phyloP scores from a whole-genome alignment of 1,140 invertebrate species.

The Ericerus pela region DNA sequence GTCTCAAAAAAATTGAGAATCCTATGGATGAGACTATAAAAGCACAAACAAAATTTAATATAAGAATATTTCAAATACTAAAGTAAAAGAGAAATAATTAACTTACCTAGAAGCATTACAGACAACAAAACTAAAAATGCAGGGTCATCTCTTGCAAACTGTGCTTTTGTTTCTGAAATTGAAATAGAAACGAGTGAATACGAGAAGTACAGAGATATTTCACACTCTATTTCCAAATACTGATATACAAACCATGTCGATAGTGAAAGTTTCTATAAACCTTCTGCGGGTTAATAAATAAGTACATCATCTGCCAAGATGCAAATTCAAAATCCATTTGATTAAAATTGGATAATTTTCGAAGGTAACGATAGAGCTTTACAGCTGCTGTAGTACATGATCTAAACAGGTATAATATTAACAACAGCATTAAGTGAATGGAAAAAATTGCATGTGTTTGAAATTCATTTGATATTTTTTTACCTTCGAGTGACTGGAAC shows the following conservation, averaged over 20 bases:
- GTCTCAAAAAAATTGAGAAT: slow-evolving; percentile 65
- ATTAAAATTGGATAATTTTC: slow-evolving; percentile 79
- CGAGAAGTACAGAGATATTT: neutral
- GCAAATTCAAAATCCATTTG: slow-evolving; percentile 99
- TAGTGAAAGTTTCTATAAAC: slow-evolving; percentile 97
- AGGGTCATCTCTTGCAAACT: slow-evolving; percentile 98
- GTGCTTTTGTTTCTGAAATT: slow-evolving; percentile 85
- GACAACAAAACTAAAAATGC: slow-evolving; percentile 90
- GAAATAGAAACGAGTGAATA: slow-evolving; percentile 17
- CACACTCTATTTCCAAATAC: neutral
- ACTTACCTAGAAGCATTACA: slow-evolving; percentile 69
- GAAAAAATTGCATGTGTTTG: neutral
- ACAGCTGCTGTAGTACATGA: slow-evolving; percentile 70
- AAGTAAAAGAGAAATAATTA: slow-evolving; percentile 16
- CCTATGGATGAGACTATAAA: slow-evolving; percentile 73
- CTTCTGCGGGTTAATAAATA: slow-evolving; percentile 91
- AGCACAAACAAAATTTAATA: slow-evolving; percentile 15
- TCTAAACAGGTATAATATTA: slow-evolving; percentile 23
- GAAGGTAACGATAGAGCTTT: slow-evolving; percentile 83
- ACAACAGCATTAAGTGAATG: neutral
- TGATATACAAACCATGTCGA: slow-evolving; percentile 75
- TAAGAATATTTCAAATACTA: neutral
- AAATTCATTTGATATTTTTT: neutral
- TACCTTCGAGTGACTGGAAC: slow-evolving; percentile 21
- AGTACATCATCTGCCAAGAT: slow-evolving; percentile 95